A percentile compares a stretch with the other conserved stretches of the same genome.
Evolutionary conservation across 2,113 vertebrate genomes (phyloP).

Genomic region (Chloroceryle aenea): DNA sequence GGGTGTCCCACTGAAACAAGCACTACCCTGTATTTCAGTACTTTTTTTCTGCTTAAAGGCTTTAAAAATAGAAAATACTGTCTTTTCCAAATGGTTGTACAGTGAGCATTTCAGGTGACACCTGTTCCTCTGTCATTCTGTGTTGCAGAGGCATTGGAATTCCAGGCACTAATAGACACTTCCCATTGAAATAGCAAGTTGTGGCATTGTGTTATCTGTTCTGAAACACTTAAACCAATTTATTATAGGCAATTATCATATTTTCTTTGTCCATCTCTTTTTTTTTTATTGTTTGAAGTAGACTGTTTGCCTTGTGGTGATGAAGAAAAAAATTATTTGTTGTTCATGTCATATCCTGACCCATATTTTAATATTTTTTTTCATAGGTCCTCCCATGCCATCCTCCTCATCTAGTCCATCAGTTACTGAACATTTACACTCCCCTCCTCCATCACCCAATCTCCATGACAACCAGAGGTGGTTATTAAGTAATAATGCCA

Average conservation of each 20-base stretch:
- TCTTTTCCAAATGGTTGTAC: not conserved
- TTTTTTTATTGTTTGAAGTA: conserved; percentile 18
- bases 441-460: conserved; percentile 79
- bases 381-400: conserved; percentile 81
- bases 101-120: not conserved
- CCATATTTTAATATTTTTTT: conserved; percentile 64
- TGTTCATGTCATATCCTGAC: not conserved
- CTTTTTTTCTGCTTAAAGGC: not conserved
- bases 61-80: not conserved
- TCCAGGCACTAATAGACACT: not conserved
- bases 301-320: not conserved
- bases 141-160: not conserved
- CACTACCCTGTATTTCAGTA: not conserved
- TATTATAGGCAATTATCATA: not conserved
- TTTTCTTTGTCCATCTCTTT: conserved; percentile 28
- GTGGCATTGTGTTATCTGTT: not conserved
- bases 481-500: conserved; percentile 84
- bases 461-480: conserved; percentile 83
- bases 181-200: not conserved
- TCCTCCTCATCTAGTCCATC: conserved; percentile 85
- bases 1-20: not conserved
- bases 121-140: not conserved
- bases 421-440: conserved; percentile 81
- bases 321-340: not conserved
- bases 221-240: not conserved